A percentile compares a stretch with the other conserved stretches of the same genome.
Evolutionary conservation across 2,113 vertebrate species (phyloP).

Genomic region (Taurulus bubalis): DNA sequence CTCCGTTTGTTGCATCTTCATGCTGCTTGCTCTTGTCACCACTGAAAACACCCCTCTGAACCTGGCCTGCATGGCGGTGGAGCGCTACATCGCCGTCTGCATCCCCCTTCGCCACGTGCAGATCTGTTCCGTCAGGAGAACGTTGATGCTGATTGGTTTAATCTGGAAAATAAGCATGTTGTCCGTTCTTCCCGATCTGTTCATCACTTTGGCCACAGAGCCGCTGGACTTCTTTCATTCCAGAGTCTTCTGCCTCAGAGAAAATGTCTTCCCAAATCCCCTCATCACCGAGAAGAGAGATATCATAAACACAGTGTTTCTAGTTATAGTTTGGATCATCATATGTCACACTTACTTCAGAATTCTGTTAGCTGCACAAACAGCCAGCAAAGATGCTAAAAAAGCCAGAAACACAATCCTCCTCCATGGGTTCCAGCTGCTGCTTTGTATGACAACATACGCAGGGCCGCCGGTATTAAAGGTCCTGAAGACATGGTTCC

Average conservation of each 20-base stretch:
- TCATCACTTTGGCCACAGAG: constrained; percentile 61
- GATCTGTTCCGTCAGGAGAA: constrained; percentile 75
- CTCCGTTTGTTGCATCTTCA: constrained; percentile 41
- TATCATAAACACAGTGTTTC: constrained; percentile 46
- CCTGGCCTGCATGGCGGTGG: constrained; percentile 81
- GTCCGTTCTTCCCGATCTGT: constrained; percentile 69
- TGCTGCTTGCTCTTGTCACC: constrained; percentile 44
- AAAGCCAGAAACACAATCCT: constrained; percentile 80
- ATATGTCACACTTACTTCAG: constrained; percentile 71
- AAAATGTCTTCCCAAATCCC: constrained; percentile 53
- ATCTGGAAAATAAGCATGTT: constrained; percentile 68
- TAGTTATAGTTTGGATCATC: constrained; percentile 66
- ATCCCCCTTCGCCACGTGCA: constrained; percentile 73
- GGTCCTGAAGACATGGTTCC: constrained; percentile 39
- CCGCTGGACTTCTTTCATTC: constrained; percentile 58
- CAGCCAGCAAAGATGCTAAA: constrained; percentile 53
- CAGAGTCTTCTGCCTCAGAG: constrained; percentile 54
- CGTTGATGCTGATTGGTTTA: constrained; percentile 54
- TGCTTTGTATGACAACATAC: constrained; percentile 77
- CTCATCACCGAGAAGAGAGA: constrained; percentile 63
- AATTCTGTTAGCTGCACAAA: constrained; percentile 67
- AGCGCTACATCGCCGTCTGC: constrained; percentile 76
- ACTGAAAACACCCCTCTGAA: constrained; percentile 79
- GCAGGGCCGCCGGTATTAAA: constrained; percentile 25
- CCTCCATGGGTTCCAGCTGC: constrained; percentile 75